Base-by-base conservation (phyloP, 2,113 vertebrate species). In the Tauraco erythrolophus region DNA sequence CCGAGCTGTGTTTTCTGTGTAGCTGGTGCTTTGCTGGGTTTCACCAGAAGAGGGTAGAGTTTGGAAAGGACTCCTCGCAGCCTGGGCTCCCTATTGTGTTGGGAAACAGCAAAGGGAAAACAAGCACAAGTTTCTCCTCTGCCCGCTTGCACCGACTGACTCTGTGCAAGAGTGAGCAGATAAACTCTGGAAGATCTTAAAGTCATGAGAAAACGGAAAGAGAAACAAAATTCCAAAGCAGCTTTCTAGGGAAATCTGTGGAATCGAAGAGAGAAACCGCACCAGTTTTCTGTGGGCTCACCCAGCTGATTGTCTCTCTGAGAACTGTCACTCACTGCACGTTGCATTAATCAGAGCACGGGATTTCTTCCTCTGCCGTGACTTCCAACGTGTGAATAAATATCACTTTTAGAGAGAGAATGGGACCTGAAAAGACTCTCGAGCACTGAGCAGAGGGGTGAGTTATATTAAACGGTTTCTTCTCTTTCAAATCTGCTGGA, bases 41-140 rank as follows among this genome's bases (percentile, higher is more conserved):
- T 97, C 97, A 70, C 98, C 98, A 98, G 98, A 97, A 98, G 98
- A 98, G 98, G 98, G 98, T 95, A 98, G 96, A 97, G 92, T 97
- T 87, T 92, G 96, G 91, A 96, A 97, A 95, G 97, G 92, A 89
- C 96, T 94, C 96, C 96, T 95, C 94, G 79, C 98, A 98, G 97
- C 87, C 96, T 30, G 85, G 97, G 96, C 97, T 98, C 96, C 97
- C 97, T 98, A 97, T 98, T 98, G 97, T 98, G 98, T 89, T 95
- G 91, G 62, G 95, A 95, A 97, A 88, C 95, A 86, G 98, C 94
- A 88, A 43, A 56, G 88, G 96, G 85, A 92, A 91, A 97, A 97
- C 95, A 94, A 98, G 97, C 96, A 9, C 97, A 98, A 98, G 97
- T 98, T 98, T 96, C 94, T 97, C 88, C 91, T 95, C 92, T 28